Percentiles rank a stretch among this genome's conserved stretches.
Conservation (phyloP, 2,888 invertebrate genomes). For the Altica lythri region DNA sequence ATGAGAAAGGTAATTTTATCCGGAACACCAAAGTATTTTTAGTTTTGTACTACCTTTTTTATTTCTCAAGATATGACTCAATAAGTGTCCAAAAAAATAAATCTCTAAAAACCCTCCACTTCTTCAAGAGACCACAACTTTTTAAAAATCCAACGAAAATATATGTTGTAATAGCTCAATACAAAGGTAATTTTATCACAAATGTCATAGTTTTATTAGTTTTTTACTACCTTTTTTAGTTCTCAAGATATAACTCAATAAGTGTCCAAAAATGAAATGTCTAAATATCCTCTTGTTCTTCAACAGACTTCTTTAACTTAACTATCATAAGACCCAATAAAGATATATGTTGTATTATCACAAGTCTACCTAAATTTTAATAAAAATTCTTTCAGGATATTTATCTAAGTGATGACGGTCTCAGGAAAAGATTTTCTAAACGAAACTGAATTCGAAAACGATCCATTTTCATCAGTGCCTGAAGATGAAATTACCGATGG, state of each 20-base stretch:
- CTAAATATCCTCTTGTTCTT: not conserved
- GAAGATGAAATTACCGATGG: conserved; percentile 2
- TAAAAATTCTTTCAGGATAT: not conserved
- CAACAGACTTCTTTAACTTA: not conserved
- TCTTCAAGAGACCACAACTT: too few species aligned
- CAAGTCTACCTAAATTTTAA: not conserved
- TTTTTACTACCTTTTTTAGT: not conserved
- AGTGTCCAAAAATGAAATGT: not conserved
- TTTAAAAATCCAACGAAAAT: too few species aligned
- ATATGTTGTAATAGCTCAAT: too few species aligned
- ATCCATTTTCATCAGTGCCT: conserved; percentile 20
- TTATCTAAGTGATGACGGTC: not conserved
- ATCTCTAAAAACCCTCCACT: too few species aligned
- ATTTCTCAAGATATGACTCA: too few species aligned
- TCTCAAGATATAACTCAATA: not conserved
- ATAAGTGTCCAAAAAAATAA: too few species aligned
- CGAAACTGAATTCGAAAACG: conserved; percentile 22
- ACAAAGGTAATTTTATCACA: too few species aligned
- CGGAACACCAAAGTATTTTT: too few species aligned
- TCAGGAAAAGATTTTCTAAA: conserved; percentile 15
- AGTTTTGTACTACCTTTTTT: too few species aligned
- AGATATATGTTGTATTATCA: too few species aligned
- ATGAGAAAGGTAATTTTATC: too few species aligned
- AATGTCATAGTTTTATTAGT: not conserved
- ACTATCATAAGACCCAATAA: not conserved